These are phyloP conservation scores for Phainopepla nitens DNA, from an alignment of 2,113 vertebrate genomes.

Conservation along the genomic window DNA sequence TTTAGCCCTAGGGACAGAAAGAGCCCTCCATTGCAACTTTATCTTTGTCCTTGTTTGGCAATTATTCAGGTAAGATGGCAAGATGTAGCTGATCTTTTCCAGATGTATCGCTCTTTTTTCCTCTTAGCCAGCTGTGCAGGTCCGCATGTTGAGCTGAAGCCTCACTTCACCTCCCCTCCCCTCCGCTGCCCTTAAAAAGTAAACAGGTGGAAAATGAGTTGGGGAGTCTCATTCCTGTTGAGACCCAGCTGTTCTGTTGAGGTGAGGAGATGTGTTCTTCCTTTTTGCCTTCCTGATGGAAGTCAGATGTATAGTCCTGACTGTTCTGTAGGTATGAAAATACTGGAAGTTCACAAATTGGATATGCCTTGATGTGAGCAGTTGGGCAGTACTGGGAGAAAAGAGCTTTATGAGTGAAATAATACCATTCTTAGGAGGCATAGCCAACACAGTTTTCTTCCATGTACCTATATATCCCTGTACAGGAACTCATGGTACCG, in stretches of 20 bases:
- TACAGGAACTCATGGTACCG: not conserved
- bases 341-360: not conserved
- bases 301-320: not conserved
- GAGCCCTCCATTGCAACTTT: not conserved
- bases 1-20: not conserved
- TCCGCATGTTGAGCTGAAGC: not conserved
- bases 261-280: not conserved
- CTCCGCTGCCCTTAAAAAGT: not conserved
- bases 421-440: not conserved
- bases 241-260: not conserved
- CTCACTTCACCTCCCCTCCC: not conserved
- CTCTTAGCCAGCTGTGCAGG: not conserved
- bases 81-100: not conserved
- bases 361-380: not conserved
- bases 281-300: not conserved
- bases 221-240: not conserved
- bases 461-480: not conserved
- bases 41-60: not conserved
- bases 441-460: not conserved
- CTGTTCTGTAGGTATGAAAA: not conserved
- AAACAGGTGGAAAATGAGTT: not conserved
- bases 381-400: not conserved
- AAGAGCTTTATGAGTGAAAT: not conserved
- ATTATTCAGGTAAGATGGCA: not conserved
- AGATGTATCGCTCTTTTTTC: not conserved